phyloP scores from a whole-genome alignment of 64 coral and sea anemone species.

The Dendrophyllia cribrosa region DNA sequence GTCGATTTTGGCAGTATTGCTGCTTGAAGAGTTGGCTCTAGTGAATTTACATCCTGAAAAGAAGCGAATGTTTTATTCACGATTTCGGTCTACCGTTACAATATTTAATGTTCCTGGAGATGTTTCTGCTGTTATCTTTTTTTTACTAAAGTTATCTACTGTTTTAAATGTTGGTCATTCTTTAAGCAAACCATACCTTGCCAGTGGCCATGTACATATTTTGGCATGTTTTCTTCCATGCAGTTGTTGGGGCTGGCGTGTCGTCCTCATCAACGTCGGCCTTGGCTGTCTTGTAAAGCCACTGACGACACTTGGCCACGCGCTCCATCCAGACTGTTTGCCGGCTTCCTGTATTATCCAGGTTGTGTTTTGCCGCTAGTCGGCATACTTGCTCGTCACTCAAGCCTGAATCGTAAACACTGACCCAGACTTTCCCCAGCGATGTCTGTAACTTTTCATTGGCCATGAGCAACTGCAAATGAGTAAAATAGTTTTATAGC shows the following conservation, averaged over 20 bases:
- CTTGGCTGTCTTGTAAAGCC: background rate
- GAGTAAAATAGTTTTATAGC: too few relatives aligned
- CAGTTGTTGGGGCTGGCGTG: background rate
- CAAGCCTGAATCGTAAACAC: background rate
- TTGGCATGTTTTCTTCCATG: conserved; percentile 40
- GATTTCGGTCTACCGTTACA: too few relatives aligned
- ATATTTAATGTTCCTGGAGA: too few relatives aligned
- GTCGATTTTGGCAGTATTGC: conserved; percentile 12
- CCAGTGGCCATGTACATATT: background rate
- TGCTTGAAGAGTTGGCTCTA: conserved; percentile 48
- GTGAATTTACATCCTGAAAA: conserved; percentile 12
- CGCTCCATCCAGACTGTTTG: background rate
- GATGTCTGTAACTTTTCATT: too few relatives aligned
- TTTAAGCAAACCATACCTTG: too few relatives aligned
- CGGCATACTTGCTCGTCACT: background rate
- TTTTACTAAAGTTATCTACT: too few relatives aligned
- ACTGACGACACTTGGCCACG: conserved; percentile 2
- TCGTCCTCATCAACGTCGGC: background rate
- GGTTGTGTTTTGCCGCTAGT: background rate
- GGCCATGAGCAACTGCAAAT: too few relatives aligned
- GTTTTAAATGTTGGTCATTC: too few relatives aligned
- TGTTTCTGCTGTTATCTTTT: too few relatives aligned
- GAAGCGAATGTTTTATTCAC: too few relatives aligned
- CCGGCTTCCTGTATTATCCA: background rate
- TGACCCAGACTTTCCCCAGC: background rate